Percentiles rank a stretch among this genome's conserved stretches.
phyloP scores from a whole-genome alignment of 2,888 invertebrate genomes.

The Chymomyza caudatula region DNA sequence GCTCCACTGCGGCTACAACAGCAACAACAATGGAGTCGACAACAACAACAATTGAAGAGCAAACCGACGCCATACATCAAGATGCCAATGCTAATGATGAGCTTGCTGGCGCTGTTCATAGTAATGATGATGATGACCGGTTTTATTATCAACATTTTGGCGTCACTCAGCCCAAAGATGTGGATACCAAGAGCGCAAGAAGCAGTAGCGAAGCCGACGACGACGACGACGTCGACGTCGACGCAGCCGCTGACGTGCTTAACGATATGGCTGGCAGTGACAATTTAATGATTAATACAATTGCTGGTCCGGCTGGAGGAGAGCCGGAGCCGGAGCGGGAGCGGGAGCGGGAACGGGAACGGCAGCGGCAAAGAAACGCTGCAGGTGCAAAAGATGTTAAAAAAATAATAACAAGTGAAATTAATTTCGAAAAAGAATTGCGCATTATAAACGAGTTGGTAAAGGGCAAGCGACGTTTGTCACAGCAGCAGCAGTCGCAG shows the following conservation, averaged over 20 bases:
- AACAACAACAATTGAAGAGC: slow-evolving; percentile 27
- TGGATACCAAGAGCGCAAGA: slow-evolving; percentile 19
- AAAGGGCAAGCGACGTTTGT: slow-evolving; percentile 57
- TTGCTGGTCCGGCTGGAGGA: slow-evolving; percentile 38
- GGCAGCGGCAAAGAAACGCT: no score
- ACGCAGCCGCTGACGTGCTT: slow-evolving; percentile 26
- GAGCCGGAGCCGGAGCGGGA: slow-evolving; percentile 4
- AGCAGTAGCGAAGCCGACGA: slow-evolving; percentile 21
- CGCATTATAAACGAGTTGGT: slow-evolving; percentile 75
- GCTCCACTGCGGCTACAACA: slow-evolving; percentile 9
- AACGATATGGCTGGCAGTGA: slow-evolving; percentile 46
- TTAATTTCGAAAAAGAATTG: slow-evolving; percentile 68
- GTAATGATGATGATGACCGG: slow-evolving; percentile 60
- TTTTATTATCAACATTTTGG: slow-evolving; percentile 65
- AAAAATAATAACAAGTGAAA: slow-evolving; percentile 48
- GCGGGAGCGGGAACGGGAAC: slow-evolving; percentile 8
- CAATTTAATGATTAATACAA: slow-evolving; percentile 64
- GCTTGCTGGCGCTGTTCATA: slow-evolving; percentile 2
- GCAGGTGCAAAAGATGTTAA: not conserved
- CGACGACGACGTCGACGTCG: slow-evolving; percentile 10
- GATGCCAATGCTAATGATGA: slow-evolving; percentile 23
- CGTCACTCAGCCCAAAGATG: slow-evolving; percentile 19
- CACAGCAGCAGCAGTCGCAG: slow-evolving; percentile 40
- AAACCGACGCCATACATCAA: slow-evolving; percentile 45
- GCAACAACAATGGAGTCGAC: slow-evolving; percentile 26